These are phyloP conservation scores for Ibidorhyncha struthersii DNA, from an alignment of 2,113 vertebrate species.

Conservation along the genomic window DNA sequence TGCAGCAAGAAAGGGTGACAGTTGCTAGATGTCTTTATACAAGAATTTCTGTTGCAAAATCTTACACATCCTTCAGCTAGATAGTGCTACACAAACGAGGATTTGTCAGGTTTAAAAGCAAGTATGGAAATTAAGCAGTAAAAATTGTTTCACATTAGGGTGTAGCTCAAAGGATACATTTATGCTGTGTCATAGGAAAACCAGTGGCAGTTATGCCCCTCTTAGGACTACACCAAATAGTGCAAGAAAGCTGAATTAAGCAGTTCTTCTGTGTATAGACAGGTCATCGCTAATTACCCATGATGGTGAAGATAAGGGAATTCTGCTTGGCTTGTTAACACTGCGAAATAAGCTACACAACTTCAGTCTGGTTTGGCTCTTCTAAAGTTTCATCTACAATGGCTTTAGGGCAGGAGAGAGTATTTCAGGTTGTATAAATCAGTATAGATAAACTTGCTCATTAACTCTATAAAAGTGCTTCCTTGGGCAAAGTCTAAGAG, in stretches of 20 bases:
- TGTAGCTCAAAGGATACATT: neutral
- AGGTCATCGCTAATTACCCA: conserved; percentile 14
- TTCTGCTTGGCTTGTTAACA: conserved; percentile 33
- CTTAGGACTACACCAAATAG: neutral
- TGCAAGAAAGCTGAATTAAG: conserved; percentile 47
- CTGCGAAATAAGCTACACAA: neutral
- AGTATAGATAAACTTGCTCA: conserved; percentile 17
- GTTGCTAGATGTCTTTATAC: neutral
- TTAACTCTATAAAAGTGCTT: conserved; percentile 32
- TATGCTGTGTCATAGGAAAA: neutral
- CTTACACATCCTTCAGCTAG: neutral
- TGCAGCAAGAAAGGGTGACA: neutral
- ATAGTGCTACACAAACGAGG: neutral
- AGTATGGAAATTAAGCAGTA: neutral
- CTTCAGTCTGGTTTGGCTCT: neutral
- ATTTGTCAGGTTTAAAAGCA: neutral
- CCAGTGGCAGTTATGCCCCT: neutral
- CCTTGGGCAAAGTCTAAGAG: neutral
- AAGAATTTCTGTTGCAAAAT: neutral
- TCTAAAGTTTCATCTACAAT: neutral
- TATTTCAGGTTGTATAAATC: neutral
- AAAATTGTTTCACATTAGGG: neutral
- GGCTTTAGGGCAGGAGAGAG: conserved; percentile 11
- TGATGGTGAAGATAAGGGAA: conserved; percentile 16
- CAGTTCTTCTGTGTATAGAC: conserved; percentile 13